phyloP scores from a whole-genome alignment of 2,797 vertebrate genomes.

The Hoplostethus atlanticus region DNA sequence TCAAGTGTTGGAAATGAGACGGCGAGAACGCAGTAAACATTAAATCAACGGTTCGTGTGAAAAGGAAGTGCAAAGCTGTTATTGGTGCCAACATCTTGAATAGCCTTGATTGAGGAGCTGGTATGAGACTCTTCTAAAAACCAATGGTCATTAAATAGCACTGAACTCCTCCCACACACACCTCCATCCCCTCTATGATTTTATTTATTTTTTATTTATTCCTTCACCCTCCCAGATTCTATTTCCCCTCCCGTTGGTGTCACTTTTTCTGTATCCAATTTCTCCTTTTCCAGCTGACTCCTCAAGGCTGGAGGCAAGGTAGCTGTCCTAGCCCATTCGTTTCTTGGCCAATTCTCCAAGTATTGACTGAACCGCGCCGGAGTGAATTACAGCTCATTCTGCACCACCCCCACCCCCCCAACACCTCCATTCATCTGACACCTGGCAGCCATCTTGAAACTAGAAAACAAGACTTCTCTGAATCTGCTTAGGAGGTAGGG shows the following conservation, averaged over 20 bases:
- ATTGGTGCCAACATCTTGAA: background rate
- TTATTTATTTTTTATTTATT: background rate
- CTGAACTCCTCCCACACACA: slow-evolving; percentile 11
- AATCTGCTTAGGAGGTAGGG: too few relatives aligned
- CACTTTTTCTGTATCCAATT: slow-evolving; percentile 26
- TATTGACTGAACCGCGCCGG: slow-evolving; percentile 18
- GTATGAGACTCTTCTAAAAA: slow-evolving; percentile 17
- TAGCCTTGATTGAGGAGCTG: slow-evolving; percentile 1
- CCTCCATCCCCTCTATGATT: background rate
- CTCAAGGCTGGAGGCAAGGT: slow-evolving; percentile 8
- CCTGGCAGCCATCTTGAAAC: slow-evolving; percentile 23
- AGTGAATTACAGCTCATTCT: slow-evolving; percentile 26
- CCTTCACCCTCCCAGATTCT: slow-evolving; percentile 5
- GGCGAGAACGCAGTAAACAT: slow-evolving; percentile 30
- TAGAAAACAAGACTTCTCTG: too few relatives aligned
- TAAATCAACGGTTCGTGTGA: slow-evolving; percentile 30
- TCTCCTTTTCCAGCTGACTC: slow-evolving; percentile 36
- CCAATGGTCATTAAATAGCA: slow-evolving; percentile 18
- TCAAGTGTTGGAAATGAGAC: slow-evolving; percentile 10
- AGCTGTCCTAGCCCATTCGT: slow-evolving; percentile 33
- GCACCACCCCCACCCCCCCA: too few relatives aligned
- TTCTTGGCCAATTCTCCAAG: slow-evolving; percentile 5
- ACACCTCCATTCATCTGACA: slow-evolving; percentile 21
- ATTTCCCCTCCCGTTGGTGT: slow-evolving; percentile 10
- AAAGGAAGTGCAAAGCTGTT: slow-evolving; percentile 13